phyloP scores from a whole-genome alignment of 2,888 invertebrate species.

The Stenotaenia linearis region DNA sequence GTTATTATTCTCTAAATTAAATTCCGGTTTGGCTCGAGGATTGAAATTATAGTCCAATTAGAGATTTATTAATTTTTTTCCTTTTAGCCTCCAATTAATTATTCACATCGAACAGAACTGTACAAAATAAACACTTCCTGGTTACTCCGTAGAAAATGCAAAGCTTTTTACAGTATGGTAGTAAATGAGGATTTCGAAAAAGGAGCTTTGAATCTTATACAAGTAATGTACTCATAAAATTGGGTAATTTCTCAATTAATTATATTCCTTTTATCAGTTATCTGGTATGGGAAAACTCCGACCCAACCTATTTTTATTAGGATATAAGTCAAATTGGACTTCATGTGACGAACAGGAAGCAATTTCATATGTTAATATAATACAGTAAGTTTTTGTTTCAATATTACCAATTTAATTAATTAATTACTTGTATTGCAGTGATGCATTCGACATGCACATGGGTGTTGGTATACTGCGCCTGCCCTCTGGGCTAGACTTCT shows the following conservation, averaged over 20 bases:
- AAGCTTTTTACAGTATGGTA: background rate
- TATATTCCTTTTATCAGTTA: background rate
- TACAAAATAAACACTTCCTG: background rate
- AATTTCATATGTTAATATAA: background rate
- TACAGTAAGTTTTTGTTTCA: background rate
- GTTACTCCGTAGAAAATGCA: constrained; percentile 37
- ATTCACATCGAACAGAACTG: constrained; percentile 41
- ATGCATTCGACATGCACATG: constrained; percentile 52
- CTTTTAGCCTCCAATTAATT: background rate
- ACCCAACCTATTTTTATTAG: background rate
- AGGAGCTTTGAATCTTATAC: background rate
- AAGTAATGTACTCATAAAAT: background rate
- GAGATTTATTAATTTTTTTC: background rate
- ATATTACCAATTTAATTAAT: no score
- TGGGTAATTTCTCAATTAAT: background rate
- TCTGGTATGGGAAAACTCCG: constrained; percentile 24
- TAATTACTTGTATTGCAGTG: constrained; percentile 44
- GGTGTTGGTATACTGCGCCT: constrained; percentile 53
- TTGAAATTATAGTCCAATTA: background rate
- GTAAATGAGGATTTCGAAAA: background rate
- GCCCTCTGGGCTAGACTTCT: constrained; percentile 50
- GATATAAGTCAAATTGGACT: constrained; percentile 33
- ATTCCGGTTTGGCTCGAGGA: no score
- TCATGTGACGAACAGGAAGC: constrained; percentile 10
- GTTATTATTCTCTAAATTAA: constrained; percentile 40